Base-by-base conservation (phyloP, 2,113 vertebrate species). In the Erythrocercus mccallii region DNA sequence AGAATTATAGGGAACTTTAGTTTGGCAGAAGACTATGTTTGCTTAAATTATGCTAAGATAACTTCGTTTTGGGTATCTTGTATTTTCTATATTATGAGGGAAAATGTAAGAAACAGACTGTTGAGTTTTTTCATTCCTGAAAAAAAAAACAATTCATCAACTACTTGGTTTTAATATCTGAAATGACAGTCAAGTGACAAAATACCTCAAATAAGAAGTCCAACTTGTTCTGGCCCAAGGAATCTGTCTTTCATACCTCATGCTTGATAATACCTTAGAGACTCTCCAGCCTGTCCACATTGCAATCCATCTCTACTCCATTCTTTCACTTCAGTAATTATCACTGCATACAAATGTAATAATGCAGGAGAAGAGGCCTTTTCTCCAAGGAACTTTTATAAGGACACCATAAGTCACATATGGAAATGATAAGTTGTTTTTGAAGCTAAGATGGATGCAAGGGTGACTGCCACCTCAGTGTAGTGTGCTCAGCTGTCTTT, bases 241-340 rank as follows among this genome's bases (percentile, higher is more conserved):
- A 85, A 82, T 50, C 53, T 5, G 9, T 92, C 89, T 85, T 85
- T 54, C 14, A 40, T 81, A 47, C 35, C 22, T 88, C 25, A 23
- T 58, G 40, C 30, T 90, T 62, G 30, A 51, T 73, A 77, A 86
- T 95, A 86, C 78, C 87, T 94, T 58, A 77, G 84, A 85, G 81
- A 80, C 35, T 73, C 28, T 82, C 14, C 62, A 90, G 53, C 22
- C 54, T 80, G 28, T 35, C n/a, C 35, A 50, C 2, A 0, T 38
- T 66, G 30, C 44, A 85, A 83, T 83, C n/a, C 70, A 33, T 90
- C 78, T 91, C 40, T 54, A 7, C 74, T 87, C 33, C 47, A 31
- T 89, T 90, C 81, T 94, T 66, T 70, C 68, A 77, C 62, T 93
- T 90, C 71, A 66, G 68, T 92, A 96, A 93, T 95, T 95, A 88